Evolutionary conservation across 2,888 invertebrate species (phyloP), one percentile per base, ranked within the genome.

Genomic region (Napeogenes sylphis): DNA sequence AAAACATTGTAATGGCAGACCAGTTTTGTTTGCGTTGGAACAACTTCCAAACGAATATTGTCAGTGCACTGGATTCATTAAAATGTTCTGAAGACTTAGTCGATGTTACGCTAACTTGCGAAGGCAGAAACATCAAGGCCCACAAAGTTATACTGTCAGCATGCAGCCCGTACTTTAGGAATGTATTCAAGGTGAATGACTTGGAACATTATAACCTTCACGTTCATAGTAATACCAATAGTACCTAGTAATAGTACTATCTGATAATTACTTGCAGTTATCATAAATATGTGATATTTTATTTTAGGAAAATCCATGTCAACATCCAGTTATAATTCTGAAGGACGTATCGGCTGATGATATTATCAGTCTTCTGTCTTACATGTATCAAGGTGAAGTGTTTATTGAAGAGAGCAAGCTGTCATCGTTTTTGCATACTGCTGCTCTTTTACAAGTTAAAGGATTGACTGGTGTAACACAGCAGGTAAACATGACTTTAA

Each of bases 11-110:
- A 73, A 91, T 91, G 91, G 90, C 91, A 77, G 93, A 94, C 84
- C 94, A 94, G 81, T 94, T 94, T 81, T 94, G 94, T 87, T 91
- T 94, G 81, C 93, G 93, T 86, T 94, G 94, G 94, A 94, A 94
- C 82, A 94, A 94, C 81, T 94, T 94, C 86, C 93, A 94, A 83
- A 92, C 92, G 64, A 94, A 93, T 75, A 93, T 94, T 76, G 92
- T 94, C 67, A 92, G 92, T 77, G 94, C 94, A 53, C 92, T 94
- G 78, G 94, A 94, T 84, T 93, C 93, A 72, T 85, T 94, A 69
- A 92, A 94, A 79, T 92, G 91, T 73, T 93, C 93, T 12, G 94
- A 94, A 84, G 93, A 94, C 84, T 90, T 94, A 74, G 94, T 94
- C 64, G 94, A 94, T 85, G 94, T 94, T 74, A 94, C 94, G 67